Base-by-base conservation (phyloP, 1,140 invertebrate genomes). In the Leptonema lineaticorne region DNA sequence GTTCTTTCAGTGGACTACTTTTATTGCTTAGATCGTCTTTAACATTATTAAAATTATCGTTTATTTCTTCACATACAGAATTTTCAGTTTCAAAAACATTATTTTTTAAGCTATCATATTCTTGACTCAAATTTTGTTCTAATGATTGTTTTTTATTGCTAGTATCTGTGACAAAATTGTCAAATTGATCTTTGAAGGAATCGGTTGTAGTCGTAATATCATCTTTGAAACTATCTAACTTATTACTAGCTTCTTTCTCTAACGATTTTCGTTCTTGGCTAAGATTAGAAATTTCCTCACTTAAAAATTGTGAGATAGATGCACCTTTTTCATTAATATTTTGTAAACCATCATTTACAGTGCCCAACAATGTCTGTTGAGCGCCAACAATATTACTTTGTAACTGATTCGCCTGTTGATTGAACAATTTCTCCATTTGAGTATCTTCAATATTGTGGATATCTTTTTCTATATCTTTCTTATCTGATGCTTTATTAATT, bases 321-420 rank as follows among this genome's bases (percentile, higher is more conserved):
- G 76, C 70, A 16, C 37, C 62, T 57, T 67, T 53, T 57, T 68
- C 69, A 58, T 74, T 73, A 14, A 76, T 50, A 27, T 72, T 65
- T 6, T 46, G 37, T 76, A 75, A 73, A 9, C 71, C 7, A 29
- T 74, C 62, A 73, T 80, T 79, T 26, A 28, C 16, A 33, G 18
- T n/a, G 37, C 76, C 73, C 33, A 75, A 74, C 1, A 75, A 60
- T 22, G 76, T 70, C 67, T 75, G 75, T 27, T 75, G 70, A 50
- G 72, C 62, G 14, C 37, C 27, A n/a, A 22, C 22, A 50, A 22
- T 64, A 3, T 48, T 1, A 26, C 16, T 26, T 20, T 20, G 18
- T 2, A 53, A 9, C 2, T 41, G 37, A 41, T 16, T 41, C 11
- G 37, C 57, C 18, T 59, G 11, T 22, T 53, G 3, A 53, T 16